phyloP scores from a whole-genome alignment of 2,113 vertebrate genomes.

The Telmatochromis brachygnathus region DNA sequence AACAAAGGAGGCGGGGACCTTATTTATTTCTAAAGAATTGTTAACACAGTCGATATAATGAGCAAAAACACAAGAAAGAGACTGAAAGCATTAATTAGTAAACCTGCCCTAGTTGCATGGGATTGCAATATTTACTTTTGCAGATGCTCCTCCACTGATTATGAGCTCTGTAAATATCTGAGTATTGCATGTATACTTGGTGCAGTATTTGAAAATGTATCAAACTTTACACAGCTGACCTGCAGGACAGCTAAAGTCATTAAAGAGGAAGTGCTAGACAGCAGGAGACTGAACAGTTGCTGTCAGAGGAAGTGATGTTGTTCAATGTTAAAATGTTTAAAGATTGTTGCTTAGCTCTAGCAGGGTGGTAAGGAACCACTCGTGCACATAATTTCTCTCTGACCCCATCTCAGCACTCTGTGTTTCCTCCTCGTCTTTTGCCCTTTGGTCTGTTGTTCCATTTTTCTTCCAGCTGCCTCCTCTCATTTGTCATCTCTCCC shows the following conservation, averaged over 20 bases:
- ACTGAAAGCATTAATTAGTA: background rate
- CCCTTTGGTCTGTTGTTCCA: slow-evolving; percentile 17
- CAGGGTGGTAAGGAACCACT: background rate
- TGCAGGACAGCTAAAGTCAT: background rate
- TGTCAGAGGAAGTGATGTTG: background rate
- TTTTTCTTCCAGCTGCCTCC: slow-evolving; percentile 28
- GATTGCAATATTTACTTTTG: background rate
- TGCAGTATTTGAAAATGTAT: background rate
- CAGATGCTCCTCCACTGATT: background rate
- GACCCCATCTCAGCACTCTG: slow-evolving; percentile 21
- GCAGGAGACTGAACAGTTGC: background rate
- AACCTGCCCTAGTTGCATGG: background rate
- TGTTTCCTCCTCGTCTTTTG: background rate
- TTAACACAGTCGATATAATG: background rate
- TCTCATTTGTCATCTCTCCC: background rate
- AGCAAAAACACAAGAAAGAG: background rate
- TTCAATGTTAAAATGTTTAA: background rate
- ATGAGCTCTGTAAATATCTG: background rate
- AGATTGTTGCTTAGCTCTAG: background rate
- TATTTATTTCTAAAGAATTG: background rate
- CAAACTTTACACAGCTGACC: background rate
- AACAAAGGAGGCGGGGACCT: background rate
- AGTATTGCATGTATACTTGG: background rate
- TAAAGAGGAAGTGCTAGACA: background rate
- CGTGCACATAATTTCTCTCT: slow-evolving; percentile 36